Percentiles rank a stretch among this genome's conserved stretches.
Evolutionary conservation across 2,113 vertebrate species (phyloP).

Genomic region (Istiophorus platypterus): DNA sequence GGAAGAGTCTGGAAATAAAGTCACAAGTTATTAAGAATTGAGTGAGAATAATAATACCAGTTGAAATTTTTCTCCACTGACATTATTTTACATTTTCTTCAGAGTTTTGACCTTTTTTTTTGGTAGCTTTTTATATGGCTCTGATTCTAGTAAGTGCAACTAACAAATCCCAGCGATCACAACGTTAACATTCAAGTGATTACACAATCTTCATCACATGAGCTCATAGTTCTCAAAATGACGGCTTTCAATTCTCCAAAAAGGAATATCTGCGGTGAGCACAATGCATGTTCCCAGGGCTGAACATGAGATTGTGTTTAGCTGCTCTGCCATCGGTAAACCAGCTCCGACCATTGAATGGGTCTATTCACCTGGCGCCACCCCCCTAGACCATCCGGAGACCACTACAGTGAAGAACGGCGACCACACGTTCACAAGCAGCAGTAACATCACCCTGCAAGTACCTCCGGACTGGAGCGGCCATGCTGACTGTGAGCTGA

Average conservation of each 20-base stretch:
- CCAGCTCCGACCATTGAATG: constrained; percentile 75
- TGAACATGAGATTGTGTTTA: constrained; percentile 29
- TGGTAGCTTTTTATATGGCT: too few relatives aligned
- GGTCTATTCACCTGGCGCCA: background rate
- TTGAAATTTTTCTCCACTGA: background rate
- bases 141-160: too few relatives aligned
- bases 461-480: constrained; percentile 16
- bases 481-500: constrained; percentile 69
- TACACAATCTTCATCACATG: background rate
- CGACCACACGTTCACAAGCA: constrained; percentile 69
- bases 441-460: constrained; percentile 61
- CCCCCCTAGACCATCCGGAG: accelerated
- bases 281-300: background rate
- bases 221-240: background rate
- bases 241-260: background rate
- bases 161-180: too few relatives aligned
- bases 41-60: background rate
- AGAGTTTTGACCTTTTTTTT: too few relatives aligned
- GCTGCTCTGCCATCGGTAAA: constrained; percentile 82
- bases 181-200: background rate
- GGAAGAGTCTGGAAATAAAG: too few relatives aligned
- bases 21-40: background rate
- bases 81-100: too few relatives aligned
- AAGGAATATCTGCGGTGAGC: constrained; percentile 75
- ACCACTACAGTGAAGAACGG: background rate